Conservation (phyloP, 2,797 vertebrate genomes). For the Sarcophilus harrisii region DNA sequence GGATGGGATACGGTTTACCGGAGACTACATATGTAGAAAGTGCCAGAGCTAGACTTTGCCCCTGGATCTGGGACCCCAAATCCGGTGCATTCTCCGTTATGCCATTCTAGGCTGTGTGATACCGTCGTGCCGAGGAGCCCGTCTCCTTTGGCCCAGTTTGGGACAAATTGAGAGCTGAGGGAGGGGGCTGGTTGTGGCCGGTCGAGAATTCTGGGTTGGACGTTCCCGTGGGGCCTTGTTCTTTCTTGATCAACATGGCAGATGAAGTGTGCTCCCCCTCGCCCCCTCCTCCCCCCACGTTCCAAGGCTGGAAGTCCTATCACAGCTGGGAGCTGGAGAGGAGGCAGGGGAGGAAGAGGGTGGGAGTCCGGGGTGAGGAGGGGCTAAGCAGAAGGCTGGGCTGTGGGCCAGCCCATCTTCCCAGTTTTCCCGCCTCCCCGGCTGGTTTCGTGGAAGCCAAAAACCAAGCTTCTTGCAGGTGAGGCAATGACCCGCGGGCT, state of each 20-base stretch:
- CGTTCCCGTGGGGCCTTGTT: conserved; percentile 76
- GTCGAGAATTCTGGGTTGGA: conserved; percentile 72
- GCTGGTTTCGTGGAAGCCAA: neutral
- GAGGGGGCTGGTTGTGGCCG: conserved; percentile 64
- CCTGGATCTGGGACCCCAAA: neutral
- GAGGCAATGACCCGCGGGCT: neutral
- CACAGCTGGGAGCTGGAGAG: conserved; percentile 30
- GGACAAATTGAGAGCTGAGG: conserved; percentile 57
- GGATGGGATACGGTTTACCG: neutral
- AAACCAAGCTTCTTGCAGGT: neutral
- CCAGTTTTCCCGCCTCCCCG: neutral
- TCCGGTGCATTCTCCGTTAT: neutral
- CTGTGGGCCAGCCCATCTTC: neutral
- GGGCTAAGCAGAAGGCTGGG: conserved; percentile 7
- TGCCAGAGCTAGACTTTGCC: neutral
- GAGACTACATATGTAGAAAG: neutral
- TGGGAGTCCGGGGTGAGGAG: neutral
- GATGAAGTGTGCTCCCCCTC: conserved; percentile 63
- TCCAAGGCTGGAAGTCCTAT: conserved; percentile 57
- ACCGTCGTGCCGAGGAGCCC: neutral
- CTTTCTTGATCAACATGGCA: conserved; percentile 68
- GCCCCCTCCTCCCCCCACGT: conserved; percentile 66
- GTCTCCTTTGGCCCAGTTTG: neutral
- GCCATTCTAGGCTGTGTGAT: neutral
- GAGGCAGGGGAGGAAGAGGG: conserved; percentile 17